These are phyloP conservation scores for Psylliodes chrysocephalus DNA, from an alignment of 2,888 invertebrate genomes.

Conservation along the genomic window DNA sequence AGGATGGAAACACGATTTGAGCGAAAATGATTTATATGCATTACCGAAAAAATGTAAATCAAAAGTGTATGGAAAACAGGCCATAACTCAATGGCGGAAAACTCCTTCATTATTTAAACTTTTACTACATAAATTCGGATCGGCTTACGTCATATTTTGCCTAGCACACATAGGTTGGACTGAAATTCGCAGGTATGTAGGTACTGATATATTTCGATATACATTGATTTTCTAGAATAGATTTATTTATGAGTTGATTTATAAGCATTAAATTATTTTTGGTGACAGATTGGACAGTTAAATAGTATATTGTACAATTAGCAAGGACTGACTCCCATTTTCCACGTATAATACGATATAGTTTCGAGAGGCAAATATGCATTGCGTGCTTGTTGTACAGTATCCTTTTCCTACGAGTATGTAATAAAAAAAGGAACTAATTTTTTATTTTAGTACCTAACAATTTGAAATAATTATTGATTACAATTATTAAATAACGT, in stretches of 20 bases:
- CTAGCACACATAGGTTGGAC: slow-evolving; percentile 20
- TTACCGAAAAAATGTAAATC: slow-evolving; percentile 62
- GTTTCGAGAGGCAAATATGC: too few species aligned
- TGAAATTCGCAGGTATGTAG: slow-evolving; percentile 24
- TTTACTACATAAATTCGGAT: slow-evolving; percentile 18
- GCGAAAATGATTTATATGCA: slow-evolving; percentile 69
- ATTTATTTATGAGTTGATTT: too few species aligned
- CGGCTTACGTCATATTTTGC: slow-evolving; percentile 21
- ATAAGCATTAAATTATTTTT: not conserved
- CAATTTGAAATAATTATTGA: too few species aligned
- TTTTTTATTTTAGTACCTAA: too few species aligned
- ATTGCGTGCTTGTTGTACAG: too few species aligned
- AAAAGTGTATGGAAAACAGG: slow-evolving; percentile 40
- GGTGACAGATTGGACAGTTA: too few species aligned
- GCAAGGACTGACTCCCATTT: too few species aligned
- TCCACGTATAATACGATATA: too few species aligned
- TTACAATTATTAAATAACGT: too few species aligned
- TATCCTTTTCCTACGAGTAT: too few species aligned
- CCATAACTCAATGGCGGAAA: slow-evolving; percentile 55
- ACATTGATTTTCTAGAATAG: not conserved
- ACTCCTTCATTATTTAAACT: slow-evolving; percentile 18
- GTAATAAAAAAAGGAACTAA: too few species aligned
- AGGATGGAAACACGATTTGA: slow-evolving; percentile 72
- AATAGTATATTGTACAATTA: too few species aligned
- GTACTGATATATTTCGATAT: not conserved